Conservation (phyloP, 2,888 invertebrate species). For the Cylindroiulus punctatus region DNA sequence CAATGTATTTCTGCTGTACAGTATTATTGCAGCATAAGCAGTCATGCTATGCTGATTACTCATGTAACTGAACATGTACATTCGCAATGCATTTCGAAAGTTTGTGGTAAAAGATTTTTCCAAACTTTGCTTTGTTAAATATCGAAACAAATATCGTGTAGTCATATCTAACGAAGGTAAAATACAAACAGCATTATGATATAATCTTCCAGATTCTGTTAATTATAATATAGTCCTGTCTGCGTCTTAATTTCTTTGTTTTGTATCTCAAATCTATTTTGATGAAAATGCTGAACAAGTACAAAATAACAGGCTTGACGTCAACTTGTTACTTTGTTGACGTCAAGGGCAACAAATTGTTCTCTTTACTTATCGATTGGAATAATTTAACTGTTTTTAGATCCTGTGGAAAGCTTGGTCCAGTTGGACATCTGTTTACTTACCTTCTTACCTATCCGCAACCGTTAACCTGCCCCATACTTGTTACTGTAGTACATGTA, state of each 20-base stretch:
- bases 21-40: too few species aligned
- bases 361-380: not conserved
- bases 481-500: not conserved
- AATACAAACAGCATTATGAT: not conserved
- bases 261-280: not conserved
- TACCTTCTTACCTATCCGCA: too few species aligned
- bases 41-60: too few species aligned
- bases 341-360: conserved; percentile 1
- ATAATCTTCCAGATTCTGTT: not conserved
- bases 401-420: not conserved
- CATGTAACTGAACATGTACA: too few species aligned
- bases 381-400: not conserved
- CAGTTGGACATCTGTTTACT: not conserved
- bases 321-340: not conserved
- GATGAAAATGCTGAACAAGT: not conserved
- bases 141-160: too few species aligned
- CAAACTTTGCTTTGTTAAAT: not conserved
- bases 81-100: too few species aligned
- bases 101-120: not conserved
- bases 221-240: not conserved
- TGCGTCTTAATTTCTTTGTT: not conserved
- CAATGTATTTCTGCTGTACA: too few species aligned
- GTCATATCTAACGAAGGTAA: not conserved
- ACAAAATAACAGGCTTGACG: not conserved
- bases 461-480: not conserved